Conservation (phyloP, 2,113 vertebrate genomes). For the Indicator maculatus region DNA sequence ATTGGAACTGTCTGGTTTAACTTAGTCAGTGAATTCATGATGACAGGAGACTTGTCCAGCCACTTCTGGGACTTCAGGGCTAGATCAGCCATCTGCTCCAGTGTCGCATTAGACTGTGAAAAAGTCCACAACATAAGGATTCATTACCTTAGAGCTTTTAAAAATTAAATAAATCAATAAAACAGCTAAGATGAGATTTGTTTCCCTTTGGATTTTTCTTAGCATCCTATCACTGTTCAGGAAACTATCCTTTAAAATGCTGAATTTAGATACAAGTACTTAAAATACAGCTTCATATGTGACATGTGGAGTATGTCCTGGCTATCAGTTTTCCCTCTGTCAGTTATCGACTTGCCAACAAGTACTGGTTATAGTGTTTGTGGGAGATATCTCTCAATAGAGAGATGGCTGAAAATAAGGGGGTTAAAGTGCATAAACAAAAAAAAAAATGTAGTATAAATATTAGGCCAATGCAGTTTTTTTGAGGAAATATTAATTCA, state of each 20-base stretch:
- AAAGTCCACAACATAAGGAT: neutral
- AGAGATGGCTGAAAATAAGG: neutral
- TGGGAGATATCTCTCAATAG: neutral
- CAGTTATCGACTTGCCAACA: neutral
- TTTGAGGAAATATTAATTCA: neutral
- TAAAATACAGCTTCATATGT: neutral
- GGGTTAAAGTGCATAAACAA: neutral
- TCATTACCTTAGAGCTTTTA: neutral
- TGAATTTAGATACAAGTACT: neutral
- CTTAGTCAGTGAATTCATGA: constrained; percentile 80
- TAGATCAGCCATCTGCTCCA: constrained; percentile 87
- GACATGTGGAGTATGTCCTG: neutral
- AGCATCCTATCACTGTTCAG: neutral
- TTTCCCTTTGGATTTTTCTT: neutral
- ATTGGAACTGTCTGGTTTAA: constrained; percentile 85
- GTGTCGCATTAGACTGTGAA: constrained; percentile 85
- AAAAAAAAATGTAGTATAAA: neutral
- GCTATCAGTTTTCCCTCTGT: neutral
- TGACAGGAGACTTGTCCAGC: constrained; percentile 82
- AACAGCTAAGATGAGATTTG: neutral
- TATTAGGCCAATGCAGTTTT: neutral
- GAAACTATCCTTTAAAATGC: neutral
- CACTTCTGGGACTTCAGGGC: constrained; percentile 85
- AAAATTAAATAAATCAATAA: neutral
- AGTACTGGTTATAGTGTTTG: neutral